These are phyloP conservation scores for Clarias fuscus DNA, from an alignment of 2,797 vertebrate genomes.

Conservation along the genomic window DNA sequence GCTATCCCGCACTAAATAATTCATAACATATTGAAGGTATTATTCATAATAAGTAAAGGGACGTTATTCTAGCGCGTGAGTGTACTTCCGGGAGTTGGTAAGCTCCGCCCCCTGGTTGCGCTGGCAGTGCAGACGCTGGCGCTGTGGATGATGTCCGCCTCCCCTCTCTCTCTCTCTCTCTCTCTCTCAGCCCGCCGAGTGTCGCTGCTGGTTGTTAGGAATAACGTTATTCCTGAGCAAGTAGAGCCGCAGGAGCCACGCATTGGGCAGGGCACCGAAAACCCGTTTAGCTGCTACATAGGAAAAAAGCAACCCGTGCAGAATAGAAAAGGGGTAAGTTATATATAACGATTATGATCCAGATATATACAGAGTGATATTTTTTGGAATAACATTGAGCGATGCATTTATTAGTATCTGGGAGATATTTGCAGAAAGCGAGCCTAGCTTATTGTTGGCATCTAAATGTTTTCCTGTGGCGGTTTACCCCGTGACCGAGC, in stretches of 20 bases:
- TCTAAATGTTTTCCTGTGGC: neutral
- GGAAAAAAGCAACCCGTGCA: constrained; percentile 30
- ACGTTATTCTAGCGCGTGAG: neutral
- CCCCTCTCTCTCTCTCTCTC: constrained; percentile 33
- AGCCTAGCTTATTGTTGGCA: constrained; percentile 33
- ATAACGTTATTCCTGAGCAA: constrained; percentile 60
- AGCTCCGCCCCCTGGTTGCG: constrained; percentile 56
- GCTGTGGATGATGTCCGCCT: constrained; percentile 33
- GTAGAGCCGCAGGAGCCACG: constrained; percentile 43
- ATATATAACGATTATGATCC: neutral
- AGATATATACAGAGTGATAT: neutral
- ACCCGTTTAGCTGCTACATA: constrained; percentile 29
- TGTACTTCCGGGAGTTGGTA: neutral
- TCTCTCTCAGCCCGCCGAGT: constrained; percentile 48
- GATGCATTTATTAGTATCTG: neutral
- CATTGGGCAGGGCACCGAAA: constrained; percentile 51
- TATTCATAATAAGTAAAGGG: neutral
- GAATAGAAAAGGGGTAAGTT: constrained; percentile 48
- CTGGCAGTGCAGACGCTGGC: constrained; percentile 55
- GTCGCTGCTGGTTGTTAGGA: constrained; percentile 64
- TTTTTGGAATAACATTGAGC: neutral
- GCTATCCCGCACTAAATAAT: neutral
- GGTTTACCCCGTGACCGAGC: neutral
- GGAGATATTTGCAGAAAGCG: constrained; percentile 18
- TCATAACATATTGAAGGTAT: neutral